phyloP scores from a whole-genome alignment of 2,888 invertebrate genomes.

The Erynnis tages region DNA sequence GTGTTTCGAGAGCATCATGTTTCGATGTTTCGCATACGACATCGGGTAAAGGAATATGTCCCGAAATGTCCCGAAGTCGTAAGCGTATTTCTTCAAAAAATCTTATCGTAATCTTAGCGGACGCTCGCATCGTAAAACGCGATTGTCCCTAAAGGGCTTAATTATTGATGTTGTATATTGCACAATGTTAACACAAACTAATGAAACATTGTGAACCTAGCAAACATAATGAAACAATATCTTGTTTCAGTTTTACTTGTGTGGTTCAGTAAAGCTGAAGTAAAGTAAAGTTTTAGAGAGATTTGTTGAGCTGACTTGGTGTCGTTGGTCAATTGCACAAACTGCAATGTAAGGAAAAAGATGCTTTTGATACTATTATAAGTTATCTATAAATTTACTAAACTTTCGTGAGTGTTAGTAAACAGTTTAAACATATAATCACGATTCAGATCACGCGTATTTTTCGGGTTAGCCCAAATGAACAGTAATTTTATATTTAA shows the following conservation, averaged over 20 bases:
- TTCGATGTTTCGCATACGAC: constrained; percentile 43
- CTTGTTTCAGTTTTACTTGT: constrained; percentile 3
- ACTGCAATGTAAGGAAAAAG: background rate
- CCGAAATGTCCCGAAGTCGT: constrained; percentile 6
- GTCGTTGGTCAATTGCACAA: constrained; percentile 9
- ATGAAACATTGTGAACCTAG: constrained; percentile 25
- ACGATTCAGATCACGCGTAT: too few species aligned
- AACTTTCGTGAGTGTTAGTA: too few species aligned
- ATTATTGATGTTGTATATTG: constrained; percentile 34
- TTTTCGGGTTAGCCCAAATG: too few species aligned
- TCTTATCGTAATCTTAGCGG: constrained; percentile 6
- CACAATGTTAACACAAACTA: constrained; percentile 26
- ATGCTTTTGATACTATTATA: too few species aligned
- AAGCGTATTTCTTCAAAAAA: constrained; percentile 20
- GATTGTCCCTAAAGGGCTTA: constrained; percentile 31
- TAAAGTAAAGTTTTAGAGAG: background rate
- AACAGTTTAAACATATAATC: too few species aligned
- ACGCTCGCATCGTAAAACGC: constrained; percentile 31
- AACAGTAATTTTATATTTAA: too few species aligned
- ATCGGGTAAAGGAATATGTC: background rate
- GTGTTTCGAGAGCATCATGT: constrained; percentile 59
- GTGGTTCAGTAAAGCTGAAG: constrained; percentile 10
- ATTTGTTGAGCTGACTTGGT: constrained; percentile 18
- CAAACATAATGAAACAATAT: constrained; percentile 21
- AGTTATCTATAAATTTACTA: too few species aligned